Percentiles rank a stretch among this genome's conserved stretches.
These are phyloP conservation scores for Garrulus glandarius DNA, from an alignment of 2,797 vertebrate species.

Conservation along the genomic window DNA sequence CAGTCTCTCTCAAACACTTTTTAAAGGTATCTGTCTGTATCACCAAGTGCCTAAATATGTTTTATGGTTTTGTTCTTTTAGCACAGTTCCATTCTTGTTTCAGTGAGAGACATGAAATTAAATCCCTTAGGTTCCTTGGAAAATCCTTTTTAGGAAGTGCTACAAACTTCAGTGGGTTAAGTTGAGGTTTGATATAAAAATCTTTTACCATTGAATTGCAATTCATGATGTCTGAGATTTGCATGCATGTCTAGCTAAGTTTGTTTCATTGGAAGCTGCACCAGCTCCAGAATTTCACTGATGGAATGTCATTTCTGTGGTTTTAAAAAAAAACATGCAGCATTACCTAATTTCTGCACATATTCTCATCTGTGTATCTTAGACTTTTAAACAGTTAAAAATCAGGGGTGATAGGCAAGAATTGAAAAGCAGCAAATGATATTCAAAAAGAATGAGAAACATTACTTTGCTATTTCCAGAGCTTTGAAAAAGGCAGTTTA, in stretches of 20 bases:
- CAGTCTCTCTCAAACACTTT: background rate
- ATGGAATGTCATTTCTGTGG: fast-evolving
- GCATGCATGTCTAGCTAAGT: background rate
- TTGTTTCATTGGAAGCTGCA: background rate
- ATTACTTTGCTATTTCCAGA: background rate
- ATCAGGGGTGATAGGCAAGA: background rate
- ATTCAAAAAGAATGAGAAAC: background rate
- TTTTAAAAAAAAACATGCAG: background rate
- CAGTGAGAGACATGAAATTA: background rate
- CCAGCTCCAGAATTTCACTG: background rate
- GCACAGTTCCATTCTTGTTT: background rate
- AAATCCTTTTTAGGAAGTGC: background rate
- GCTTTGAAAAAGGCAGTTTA: background rate
- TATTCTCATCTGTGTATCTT: background rate
- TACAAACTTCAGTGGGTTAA: background rate
- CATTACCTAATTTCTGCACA: background rate
- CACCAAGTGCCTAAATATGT: background rate
- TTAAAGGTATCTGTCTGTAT: background rate
- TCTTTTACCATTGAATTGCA: background rate
- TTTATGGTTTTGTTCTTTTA: background rate
- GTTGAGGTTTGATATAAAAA: background rate
- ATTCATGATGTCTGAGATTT: background rate
- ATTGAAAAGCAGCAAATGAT: background rate
- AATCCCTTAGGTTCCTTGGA: background rate
- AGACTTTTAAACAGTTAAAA: background rate